A percentile compares a stretch with the other conserved stretches of the same genome.
Conservation (phyloP, 2,113 vertebrate genomes). For the Thermophis baileyi region DNA sequence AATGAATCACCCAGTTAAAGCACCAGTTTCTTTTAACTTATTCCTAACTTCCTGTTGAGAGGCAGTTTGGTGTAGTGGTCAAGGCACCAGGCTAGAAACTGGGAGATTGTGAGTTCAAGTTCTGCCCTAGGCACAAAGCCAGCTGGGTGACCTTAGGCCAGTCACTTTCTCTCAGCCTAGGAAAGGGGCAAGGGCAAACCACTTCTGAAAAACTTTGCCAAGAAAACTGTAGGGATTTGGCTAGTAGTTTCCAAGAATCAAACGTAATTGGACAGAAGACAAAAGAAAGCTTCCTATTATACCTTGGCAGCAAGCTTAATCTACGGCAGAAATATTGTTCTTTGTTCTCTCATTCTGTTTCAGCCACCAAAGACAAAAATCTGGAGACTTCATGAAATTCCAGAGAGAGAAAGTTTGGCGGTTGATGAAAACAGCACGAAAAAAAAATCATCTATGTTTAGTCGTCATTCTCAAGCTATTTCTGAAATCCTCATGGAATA, state of each 20-base stretch:
- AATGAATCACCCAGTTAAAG: not conserved
- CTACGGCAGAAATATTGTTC: not conserved
- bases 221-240: not conserved
- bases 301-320: not conserved
- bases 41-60: not conserved
- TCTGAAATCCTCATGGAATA: not conserved
- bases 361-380: not conserved
- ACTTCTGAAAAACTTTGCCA: not conserved
- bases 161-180: not conserved
- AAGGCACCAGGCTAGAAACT: not conserved
- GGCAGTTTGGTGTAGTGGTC: not conserved
- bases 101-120: not conserved
- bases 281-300: not conserved
- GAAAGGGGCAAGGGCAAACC: not conserved
- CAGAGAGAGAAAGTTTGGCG: not conserved
- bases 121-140: not conserved
- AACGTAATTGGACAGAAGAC: not conserved
- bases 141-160: not conserved
- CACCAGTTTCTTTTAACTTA: not conserved
- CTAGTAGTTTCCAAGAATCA: not conserved
- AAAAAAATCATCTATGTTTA: not conserved
- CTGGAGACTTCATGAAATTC: not conserved
- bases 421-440: not conserved
- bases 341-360: not conserved
- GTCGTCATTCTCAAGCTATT: not conserved